Percentiles rank a stretch among this genome's conserved stretches.
Conservation (phyloP, 2,113 vertebrate species). For the Gallinago jamesoni region DNA sequence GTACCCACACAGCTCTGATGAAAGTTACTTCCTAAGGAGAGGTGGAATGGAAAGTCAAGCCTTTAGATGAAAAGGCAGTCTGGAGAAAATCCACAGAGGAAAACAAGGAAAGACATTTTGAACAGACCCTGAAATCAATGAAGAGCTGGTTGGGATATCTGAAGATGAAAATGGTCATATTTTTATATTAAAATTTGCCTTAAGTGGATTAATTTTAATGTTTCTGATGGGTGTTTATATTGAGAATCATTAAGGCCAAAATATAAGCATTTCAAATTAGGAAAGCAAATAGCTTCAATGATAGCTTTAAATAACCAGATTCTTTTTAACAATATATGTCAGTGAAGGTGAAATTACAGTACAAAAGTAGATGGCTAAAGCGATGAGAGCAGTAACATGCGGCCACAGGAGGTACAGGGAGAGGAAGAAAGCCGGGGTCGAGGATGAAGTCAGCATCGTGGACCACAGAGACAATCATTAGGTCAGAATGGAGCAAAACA, state of each 20-base stretch:
- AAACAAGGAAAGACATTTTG: neutral
- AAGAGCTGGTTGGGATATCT: neutral
- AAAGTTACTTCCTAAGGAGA: slow-evolving; percentile 6
- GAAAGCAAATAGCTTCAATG: neutral
- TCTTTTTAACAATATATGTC: neutral
- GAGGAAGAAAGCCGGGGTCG: neutral
- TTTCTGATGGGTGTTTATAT: neutral
- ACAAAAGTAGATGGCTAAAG: neutral
- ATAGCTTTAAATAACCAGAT: neutral
- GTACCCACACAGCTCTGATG: neutral
- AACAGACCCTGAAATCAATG: neutral
- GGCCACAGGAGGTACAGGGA: neutral
- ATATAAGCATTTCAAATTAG: neutral
- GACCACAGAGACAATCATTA: neutral
- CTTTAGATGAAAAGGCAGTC: neutral
- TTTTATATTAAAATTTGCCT: neutral
- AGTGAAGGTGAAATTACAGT: neutral
- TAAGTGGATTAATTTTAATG: neutral
- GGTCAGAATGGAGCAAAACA: neutral
- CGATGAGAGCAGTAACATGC: neutral
- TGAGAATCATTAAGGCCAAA: neutral
- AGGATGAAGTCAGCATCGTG: neutral
- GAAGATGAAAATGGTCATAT: neutral
- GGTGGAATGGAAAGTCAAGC: neutral
- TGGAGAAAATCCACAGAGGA: neutral